Percentiles rank a stretch among this genome's conserved stretches.
Conservation (phyloP, 2,797 vertebrate genomes). For the Anguilla anguilla region DNA sequence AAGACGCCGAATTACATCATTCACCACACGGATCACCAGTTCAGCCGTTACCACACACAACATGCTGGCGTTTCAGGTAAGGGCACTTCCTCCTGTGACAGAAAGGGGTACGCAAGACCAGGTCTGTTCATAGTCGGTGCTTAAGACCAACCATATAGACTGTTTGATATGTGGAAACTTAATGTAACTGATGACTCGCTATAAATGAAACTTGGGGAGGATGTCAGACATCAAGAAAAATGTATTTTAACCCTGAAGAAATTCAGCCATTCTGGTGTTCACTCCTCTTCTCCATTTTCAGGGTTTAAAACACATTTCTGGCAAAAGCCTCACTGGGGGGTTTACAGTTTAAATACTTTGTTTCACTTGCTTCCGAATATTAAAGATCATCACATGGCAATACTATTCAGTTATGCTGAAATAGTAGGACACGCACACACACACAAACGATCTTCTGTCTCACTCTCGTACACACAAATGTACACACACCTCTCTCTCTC, state of each 20-base stretch:
- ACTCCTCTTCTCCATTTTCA: neutral
- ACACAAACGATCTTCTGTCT: neutral
- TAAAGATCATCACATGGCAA: neutral
- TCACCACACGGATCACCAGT: neutral
- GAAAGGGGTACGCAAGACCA: neutral
- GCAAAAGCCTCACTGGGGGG: neutral
- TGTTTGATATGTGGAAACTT: neutral
- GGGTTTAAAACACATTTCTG: neutral
- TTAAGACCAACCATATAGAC: neutral
- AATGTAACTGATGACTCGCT: neutral
- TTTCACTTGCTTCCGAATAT: neutral
- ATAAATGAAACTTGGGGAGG: neutral
- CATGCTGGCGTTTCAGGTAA: slow-evolving; percentile 60
- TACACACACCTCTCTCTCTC: neutral
- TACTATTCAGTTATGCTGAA: neutral
- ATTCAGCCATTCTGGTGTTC: neutral
- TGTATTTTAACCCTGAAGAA: neutral
- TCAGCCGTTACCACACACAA: neutral
- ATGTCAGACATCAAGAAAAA: too few species aligned
- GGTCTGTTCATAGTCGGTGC: too few species aligned
- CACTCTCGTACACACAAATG: neutral
- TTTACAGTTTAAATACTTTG: neutral
- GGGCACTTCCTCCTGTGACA: neutral
- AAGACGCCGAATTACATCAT: neutral
- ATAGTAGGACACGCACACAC: neutral